Base-by-base conservation (phyloP, 2,113 vertebrate species). In the Syngnathus typhle region DNA sequence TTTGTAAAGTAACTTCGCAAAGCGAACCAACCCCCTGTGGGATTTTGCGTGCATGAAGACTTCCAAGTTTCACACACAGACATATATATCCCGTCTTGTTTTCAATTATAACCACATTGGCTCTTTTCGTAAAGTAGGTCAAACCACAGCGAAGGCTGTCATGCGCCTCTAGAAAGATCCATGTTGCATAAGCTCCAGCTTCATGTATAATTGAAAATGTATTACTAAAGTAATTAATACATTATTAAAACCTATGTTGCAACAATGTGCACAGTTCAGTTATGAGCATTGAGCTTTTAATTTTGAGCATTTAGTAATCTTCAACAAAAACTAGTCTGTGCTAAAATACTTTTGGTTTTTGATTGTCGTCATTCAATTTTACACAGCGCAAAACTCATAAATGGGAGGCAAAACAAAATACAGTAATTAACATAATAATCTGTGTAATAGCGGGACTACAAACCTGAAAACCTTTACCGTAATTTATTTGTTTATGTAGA, bases 111-210 rank as follows among this genome's bases (percentile, higher is more conserved):
- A 77, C 60, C 66, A 55, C 61, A 41, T 38, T 67, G 70, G 19
- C 27, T 37, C 9, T 43, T 43, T 43, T 43, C 41, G 2, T 11
- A 11, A 85, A 79, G 69, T 84, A 78, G 80, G 79, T 71, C 80
- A 81, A 72, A 67, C n/a, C 51, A 16, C 51, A 49, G 49, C 67
- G 49, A 61, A 81, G 63, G 61, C 46, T 11, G 41, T 66, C 37
- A 54, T 52, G 59, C 52, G 27, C 12, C 27, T 67, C 60, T 70
- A 38, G 23, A 44, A 68, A 11, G 60, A 19, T 60, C 23, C 7
- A 18, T 41, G 38, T 15, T 66, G n/a, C 51, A 60, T 18, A 32
- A 49, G 65, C 38, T 79, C 67, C 32, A 27, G 65, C 47, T 44
- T 41, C 58, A 18, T 46, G 68, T 38, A 21, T 5, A 51, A 16